Conservation (phyloP, 23 tunicate species). For the Phallusia fumigata region DNA sequence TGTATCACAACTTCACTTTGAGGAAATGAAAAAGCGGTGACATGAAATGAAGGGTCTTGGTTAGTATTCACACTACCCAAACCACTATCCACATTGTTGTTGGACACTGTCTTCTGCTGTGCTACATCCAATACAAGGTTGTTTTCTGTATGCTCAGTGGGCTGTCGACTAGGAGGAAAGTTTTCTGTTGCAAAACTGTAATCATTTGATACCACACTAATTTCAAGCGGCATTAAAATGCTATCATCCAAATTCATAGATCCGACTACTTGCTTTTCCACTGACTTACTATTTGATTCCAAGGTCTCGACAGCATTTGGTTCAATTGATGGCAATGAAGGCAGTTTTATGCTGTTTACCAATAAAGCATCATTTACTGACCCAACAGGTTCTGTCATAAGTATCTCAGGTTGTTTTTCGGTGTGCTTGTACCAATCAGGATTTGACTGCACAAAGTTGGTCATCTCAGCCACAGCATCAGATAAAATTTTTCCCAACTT, state of each 20-base stretch:
- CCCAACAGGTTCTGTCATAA: neutral
- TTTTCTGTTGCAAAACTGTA: neutral
- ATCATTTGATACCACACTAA: neutral
- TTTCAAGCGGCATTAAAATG: neutral
- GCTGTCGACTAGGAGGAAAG: neutral
- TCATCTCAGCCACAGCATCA: slow-evolving; percentile 24
- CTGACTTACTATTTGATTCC: neutral
- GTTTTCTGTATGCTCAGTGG: neutral
- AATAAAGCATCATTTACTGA: neutral
- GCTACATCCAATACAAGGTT: neutral
- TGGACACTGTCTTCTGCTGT: neutral
- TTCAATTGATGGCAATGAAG: neutral
- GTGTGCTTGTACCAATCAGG: slow-evolving; percentile 44
- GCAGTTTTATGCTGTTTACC: neutral
- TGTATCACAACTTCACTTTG: neutral
- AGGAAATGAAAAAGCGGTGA: neutral
- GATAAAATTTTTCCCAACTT: slow-evolving; percentile 34
- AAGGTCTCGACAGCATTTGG: neutral
- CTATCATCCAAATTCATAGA: neutral
- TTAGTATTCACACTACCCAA: neutral
- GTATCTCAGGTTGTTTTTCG: neutral
- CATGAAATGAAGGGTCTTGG: neutral
- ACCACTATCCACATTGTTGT: neutral
- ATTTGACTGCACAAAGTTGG: slow-evolving; percentile 21
- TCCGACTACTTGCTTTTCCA: neutral